These are phyloP conservation scores for Ianthella basta DNA, from an alignment of 37 sponge, comb jelly and placozoan genomes.

Conservation along the genomic window DNA sequence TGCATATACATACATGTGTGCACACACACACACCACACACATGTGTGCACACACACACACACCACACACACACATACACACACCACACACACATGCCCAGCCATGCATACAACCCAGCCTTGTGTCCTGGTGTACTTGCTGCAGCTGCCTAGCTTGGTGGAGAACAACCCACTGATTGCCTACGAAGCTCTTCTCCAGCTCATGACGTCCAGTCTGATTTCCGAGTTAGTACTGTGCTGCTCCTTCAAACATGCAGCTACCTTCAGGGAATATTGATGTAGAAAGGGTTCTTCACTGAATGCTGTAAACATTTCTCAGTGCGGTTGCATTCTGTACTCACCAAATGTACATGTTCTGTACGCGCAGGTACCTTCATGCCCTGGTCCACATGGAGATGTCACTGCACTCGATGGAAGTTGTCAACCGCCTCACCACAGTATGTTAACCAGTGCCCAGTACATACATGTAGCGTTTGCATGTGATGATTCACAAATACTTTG, in stretches of 20 bases:
- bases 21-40: slow-evolving; percentile 33
- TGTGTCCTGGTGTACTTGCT: not conserved
- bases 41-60: slow-evolving; percentile 15
- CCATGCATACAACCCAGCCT: not conserved
- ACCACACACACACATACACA: no score
- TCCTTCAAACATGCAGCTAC: not conserved
- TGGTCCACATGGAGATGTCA: slow-evolving; percentile 96
- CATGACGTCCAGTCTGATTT: slow-evolving; percentile 74
- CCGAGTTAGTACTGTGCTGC: slow-evolving; percentile 60
- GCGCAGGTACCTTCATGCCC: slow-evolving; percentile 75
- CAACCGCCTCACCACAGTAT: slow-evolving; percentile 85
- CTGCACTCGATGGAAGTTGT: slow-evolving; percentile 98
- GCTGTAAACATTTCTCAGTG: no score
- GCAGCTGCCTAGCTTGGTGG: slow-evolving; percentile 87
- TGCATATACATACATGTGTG: not conserved
- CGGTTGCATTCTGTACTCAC: no score
- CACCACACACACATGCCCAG: no score
- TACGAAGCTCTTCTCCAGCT: slow-evolving; percentile 85
- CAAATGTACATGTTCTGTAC: not conserved
- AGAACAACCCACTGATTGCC: slow-evolving; percentile 93
- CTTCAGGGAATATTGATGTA: no score
- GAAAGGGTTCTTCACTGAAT: no score
- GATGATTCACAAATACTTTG: no score
- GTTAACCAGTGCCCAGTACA: not conserved
- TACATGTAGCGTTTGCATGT: not conserved